Percentiles rank a stretch among this genome's conserved stretches.
phyloP scores from a whole-genome alignment of 1,140 invertebrate species.

The Cherax destructor region DNA sequence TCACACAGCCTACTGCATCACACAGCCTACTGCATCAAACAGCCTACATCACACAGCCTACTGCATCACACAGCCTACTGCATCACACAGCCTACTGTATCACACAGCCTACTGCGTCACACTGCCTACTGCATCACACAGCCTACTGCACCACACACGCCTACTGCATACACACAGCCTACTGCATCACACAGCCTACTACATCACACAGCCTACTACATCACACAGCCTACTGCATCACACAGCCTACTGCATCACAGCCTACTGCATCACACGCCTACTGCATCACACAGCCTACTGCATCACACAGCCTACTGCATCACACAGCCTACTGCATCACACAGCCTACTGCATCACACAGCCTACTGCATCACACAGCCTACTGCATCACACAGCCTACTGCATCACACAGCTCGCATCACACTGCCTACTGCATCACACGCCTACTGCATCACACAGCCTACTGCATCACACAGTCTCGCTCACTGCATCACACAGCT shows the following conservation, averaged over 20 bases:
- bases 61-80: not conserved
- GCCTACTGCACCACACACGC: not conserved
- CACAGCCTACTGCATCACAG: slow-evolving; percentile 3
- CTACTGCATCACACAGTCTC: not conserved
- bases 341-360: not conserved
- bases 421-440: not conserved
- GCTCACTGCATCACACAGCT: not conserved
- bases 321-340: not conserved
- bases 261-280: slow-evolving; percentile 15
- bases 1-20: slow-evolving; percentile 3
- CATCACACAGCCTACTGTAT: not conserved
- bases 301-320: slow-evolving; percentile 17
- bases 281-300: slow-evolving; percentile 8
- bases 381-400: not conserved
- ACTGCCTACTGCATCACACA: not conserved
- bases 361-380: not conserved
- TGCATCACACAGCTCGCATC: not conserved
- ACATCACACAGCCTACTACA: not conserved
- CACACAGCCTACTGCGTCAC: not conserved
- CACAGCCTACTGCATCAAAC: not conserved
- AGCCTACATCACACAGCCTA: not conserved
- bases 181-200: not conserved
- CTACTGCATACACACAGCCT: slow-evolving; percentile 6
- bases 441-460: slow-evolving; percentile 9
- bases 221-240: slow-evolving; percentile 8